These are phyloP conservation scores for Anoplius nigerrimus DNA, from an alignment of 2,888 invertebrate genomes.

Conservation along the genomic window DNA sequence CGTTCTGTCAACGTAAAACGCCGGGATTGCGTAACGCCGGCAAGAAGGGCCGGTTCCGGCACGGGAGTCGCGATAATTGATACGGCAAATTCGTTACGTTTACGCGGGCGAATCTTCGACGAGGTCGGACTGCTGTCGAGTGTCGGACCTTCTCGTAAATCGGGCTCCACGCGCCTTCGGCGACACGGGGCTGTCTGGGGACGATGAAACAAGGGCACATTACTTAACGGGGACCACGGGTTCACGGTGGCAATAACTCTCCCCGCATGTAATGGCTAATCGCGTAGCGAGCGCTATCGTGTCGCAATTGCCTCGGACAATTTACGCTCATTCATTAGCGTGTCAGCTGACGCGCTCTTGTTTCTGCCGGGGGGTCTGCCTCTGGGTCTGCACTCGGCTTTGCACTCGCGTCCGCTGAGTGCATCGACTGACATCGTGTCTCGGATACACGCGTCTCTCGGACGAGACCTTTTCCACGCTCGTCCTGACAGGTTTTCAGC, in stretches of 20 bases:
- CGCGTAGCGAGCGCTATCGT: constrained; percentile 25
- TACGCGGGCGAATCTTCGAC: too few relatives aligned
- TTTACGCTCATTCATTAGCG: constrained; percentile 21
- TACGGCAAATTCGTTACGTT: too few relatives aligned
- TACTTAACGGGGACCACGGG: constrained; percentile 16
- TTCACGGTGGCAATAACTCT: constrained; percentile 21
- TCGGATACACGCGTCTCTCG: too few relatives aligned
- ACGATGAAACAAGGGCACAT: constrained; percentile 31
- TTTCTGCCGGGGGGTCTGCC: too few relatives aligned
- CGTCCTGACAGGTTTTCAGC: too few relatives aligned
- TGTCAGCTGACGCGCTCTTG: neutral
- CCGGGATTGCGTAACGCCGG: constrained; percentile 6
- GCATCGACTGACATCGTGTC: too few relatives aligned
- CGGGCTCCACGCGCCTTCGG: too few relatives aligned
- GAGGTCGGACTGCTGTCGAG: too few relatives aligned
- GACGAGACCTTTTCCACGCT: too few relatives aligned
- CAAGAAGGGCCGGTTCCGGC: constrained; percentile 1
- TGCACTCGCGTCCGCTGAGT: too few relatives aligned
- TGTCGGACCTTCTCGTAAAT: too few relatives aligned
- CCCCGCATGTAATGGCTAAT: constrained; percentile 10
- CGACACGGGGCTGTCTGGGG: neutral
- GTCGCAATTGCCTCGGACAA: constrained; percentile 31
- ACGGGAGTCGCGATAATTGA: neutral
- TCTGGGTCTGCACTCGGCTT: too few relatives aligned
- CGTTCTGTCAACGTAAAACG: constrained; percentile 21